Percentiles rank a stretch among this genome's conserved stretches.
Evolutionary conservation across 2,797 vertebrate genomes (phyloP).

Genomic region (Argya squamiceps): DNA sequence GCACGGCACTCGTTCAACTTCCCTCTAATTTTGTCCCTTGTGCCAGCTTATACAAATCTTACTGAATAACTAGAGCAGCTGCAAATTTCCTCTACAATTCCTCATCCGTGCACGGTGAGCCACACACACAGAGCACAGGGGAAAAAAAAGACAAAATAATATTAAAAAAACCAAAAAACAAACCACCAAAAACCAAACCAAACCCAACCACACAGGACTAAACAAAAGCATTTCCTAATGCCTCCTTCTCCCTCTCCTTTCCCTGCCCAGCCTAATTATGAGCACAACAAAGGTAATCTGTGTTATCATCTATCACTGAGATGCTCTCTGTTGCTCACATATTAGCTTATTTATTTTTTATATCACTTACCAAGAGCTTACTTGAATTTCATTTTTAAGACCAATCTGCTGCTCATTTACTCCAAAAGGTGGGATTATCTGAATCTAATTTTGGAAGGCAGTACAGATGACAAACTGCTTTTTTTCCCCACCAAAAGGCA

Average conservation of each 20-base stretch:
- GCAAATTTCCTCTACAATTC: not conserved
- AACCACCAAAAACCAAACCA: not conserved
- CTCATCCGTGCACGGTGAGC: not conserved
- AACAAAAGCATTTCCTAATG: not conserved
- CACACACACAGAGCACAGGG: not conserved
- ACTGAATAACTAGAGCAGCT: slow-evolving; percentile 41
- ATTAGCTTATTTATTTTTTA: slow-evolving; percentile 57
- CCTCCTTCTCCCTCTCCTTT: not conserved
- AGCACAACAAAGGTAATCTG: slow-evolving; percentile 27
- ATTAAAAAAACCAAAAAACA: not conserved
- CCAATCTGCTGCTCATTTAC: slow-evolving; percentile 62
- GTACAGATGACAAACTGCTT: slow-evolving; percentile 56
- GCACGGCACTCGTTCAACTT: not conserved
- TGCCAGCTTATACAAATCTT: slow-evolving; percentile 54
- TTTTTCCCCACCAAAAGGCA: not conserved
- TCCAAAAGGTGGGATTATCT: slow-evolving; percentile 56
- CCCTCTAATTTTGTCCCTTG: slow-evolving; percentile 51
- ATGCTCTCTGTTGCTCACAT: not conserved
- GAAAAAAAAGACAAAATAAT: not conserved
- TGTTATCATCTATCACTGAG: slow-evolving; percentile 37
- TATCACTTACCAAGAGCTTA: slow-evolving; percentile 12
- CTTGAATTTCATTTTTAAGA: slow-evolving; percentile 53
- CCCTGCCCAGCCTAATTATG: not conserved
- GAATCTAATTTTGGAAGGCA: slow-evolving; percentile 56
- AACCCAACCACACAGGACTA: not conserved